Base-by-base conservation (phyloP, 2,888 invertebrate species). In the Eupithecia subfuscata region DNA sequence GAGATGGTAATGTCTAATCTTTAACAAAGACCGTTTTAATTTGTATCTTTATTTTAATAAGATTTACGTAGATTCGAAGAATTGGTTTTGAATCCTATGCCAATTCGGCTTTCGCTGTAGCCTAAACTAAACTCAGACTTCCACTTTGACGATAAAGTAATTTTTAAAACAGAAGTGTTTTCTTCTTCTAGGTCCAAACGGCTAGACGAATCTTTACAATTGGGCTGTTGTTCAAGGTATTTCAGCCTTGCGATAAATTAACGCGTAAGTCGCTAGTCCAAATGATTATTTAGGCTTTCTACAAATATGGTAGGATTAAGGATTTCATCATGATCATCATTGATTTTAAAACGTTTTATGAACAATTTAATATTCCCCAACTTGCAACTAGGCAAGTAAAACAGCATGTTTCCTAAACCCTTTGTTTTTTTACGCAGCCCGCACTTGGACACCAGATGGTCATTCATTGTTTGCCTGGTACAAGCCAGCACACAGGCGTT, bases 371-470 rank as follows among this genome's bases (percentile, higher is more conserved):
- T 8, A 48, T 56, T 9, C n/a, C 22, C n/a, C 52, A 64, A 67
- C 12, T 40, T 11, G 18, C 37, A 30, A 40, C 34, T 74, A 72
- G 67, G 68, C 71, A 74, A 72, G 73, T 65, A 63, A 70, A 34
- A 70, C 72, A 72, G 72, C 34, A 37, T 69, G 72, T 72, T 48
- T 30, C 71, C 22, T 52, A 75, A 56, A 65, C 67, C 75, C 79
- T 82, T 84, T 85, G 84, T 84, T 82, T 80, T 77, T 82, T 84
- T 83, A 84, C 80, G 80, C 77, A 60, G 71, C 80, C 77, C 77
- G 69, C 94, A 93, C 88, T 92, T 94, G 94, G 91, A 87, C 87
- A 89, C 90, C 94, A 94, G 88, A 93, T 94, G 94, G 93, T 89
- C 91, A 91, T 75, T 78, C 79, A 77, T 81, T 87, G 86, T 87